Evolutionary conservation across 2,888 invertebrate species (phyloP).

Genomic region (Apamea sordens): DNA sequence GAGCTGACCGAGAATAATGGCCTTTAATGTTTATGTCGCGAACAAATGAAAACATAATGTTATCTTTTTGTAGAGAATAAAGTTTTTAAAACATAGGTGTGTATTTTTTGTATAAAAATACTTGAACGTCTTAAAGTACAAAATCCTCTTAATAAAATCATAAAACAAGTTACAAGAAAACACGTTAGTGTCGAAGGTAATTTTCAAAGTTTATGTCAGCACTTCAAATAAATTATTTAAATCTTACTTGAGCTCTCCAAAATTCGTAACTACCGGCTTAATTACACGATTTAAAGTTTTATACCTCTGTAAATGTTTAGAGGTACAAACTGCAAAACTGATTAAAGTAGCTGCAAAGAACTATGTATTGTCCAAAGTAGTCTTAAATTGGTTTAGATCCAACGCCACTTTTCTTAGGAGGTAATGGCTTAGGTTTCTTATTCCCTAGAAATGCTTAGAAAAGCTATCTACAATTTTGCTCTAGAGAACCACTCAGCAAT

Average conservation of each 20-base stretch:
- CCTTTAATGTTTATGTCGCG: not conserved
- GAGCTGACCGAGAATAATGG: not conserved
- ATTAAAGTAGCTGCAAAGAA: slow-evolving; percentile 35
- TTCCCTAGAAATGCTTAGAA: slow-evolving; percentile 30
- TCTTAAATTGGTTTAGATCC: slow-evolving; percentile 33
- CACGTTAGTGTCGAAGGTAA: not conserved
- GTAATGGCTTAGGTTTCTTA: slow-evolving; percentile 22
- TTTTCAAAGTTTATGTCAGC: not conserved
- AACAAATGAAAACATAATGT: not conserved
- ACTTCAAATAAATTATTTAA: slow-evolving; percentile 19
- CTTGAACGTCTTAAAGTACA: not conserved
- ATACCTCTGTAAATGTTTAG: slow-evolving; percentile 39
- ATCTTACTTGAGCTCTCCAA: slow-evolving; percentile 18
- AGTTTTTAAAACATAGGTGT: not conserved
- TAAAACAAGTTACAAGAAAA: not conserved
- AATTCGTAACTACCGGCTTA: slow-evolving; percentile 21
- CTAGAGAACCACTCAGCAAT: slow-evolving; percentile 34
- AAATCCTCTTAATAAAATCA: not conserved
- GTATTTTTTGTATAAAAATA: not conserved
- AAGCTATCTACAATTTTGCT: slow-evolving; percentile 23
- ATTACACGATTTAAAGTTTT: slow-evolving; percentile 50
- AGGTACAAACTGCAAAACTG: slow-evolving; percentile 31
- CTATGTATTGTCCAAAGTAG: slow-evolving; percentile 13
- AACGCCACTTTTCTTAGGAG: slow-evolving; percentile 11
- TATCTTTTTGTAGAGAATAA: not conserved